Evolutionary conservation across 2,113 vertebrate genomes (phyloP).

Genomic region (Sapayoa aenigma): DNA sequence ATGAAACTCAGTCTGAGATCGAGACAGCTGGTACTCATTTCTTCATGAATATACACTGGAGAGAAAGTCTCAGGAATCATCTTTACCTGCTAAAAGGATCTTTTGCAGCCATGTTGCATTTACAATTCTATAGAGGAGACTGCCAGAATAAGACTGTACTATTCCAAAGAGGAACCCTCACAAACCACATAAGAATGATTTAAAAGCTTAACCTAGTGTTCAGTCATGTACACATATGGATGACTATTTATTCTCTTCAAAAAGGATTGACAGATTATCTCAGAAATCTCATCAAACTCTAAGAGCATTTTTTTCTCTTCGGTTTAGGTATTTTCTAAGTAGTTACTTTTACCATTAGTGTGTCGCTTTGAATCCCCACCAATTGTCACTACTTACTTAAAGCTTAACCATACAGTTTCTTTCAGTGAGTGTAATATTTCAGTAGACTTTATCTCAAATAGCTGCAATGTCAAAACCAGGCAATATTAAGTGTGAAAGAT

Average conservation of each 20-base stretch:
- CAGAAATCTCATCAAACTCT: background rate
- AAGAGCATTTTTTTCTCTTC: background rate
- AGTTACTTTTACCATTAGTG: background rate
- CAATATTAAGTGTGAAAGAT: slow-evolving; percentile 3
- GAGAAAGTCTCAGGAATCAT: background rate
- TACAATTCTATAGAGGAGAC: background rate
- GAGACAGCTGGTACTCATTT: background rate
- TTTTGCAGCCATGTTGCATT: background rate
- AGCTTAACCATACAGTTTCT: background rate
- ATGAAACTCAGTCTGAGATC: background rate
- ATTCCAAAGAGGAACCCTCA: background rate
- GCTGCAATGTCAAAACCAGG: background rate
- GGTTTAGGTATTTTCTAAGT: background rate
- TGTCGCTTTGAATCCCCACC: background rate
- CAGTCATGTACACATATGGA: background rate
- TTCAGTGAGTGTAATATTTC: background rate
- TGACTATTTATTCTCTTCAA: background rate
- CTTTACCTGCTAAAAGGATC: background rate
- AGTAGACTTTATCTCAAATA: background rate
- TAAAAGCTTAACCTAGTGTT: background rate
- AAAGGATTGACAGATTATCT: background rate
- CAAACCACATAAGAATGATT: background rate
- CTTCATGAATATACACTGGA: background rate
- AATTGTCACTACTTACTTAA: background rate
- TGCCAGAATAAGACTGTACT: background rate